Conservation (phyloP, 1,140 invertebrate species). For the Oppia nitens region DNA sequence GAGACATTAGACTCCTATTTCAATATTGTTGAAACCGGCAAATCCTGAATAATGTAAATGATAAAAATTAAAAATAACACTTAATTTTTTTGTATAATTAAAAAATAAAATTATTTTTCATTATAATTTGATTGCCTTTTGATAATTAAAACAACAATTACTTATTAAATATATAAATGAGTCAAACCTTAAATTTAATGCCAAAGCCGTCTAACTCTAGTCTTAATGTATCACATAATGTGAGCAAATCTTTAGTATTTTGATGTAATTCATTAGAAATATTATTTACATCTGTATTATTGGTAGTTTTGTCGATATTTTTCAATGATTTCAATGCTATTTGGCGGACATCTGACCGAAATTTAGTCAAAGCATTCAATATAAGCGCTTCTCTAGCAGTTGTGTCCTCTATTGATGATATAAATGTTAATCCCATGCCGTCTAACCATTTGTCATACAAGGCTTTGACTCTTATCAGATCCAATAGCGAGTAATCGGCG, state of each 20-base stretch:
- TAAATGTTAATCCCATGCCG: slow-evolving; percentile 1
- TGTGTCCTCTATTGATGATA: not conserved
- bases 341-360: not conserved
- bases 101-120: too few species aligned
- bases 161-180: too few species aligned
- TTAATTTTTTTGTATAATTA: too few species aligned
- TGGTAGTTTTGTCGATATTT: slow-evolving; percentile 2
- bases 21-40: not conserved
- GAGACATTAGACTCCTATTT: too few species aligned
- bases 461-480: not conserved
- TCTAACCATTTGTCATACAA: slow-evolving; percentile 5
- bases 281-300: not conserved
- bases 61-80: too few species aligned
- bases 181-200: slow-evolving; percentile 12
- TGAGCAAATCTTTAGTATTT: slow-evolving; percentile 4
- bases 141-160: too few species aligned
- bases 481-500: not conserved
- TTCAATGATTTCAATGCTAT: slow-evolving; percentile 3
- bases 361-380: slow-evolving; percentile 1
- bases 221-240: slow-evolving; percentile 10
- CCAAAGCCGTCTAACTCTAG: slow-evolving; percentile 1
- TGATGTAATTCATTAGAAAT: not conserved
- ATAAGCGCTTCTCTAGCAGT: not conserved
- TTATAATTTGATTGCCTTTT: too few species aligned
- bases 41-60: too few species aligned